Evolutionary conservation across 2,113 vertebrate genomes (phyloP), one percentile per base, ranked within the genome.

Genomic region (Tamias sibiricus): DNA sequence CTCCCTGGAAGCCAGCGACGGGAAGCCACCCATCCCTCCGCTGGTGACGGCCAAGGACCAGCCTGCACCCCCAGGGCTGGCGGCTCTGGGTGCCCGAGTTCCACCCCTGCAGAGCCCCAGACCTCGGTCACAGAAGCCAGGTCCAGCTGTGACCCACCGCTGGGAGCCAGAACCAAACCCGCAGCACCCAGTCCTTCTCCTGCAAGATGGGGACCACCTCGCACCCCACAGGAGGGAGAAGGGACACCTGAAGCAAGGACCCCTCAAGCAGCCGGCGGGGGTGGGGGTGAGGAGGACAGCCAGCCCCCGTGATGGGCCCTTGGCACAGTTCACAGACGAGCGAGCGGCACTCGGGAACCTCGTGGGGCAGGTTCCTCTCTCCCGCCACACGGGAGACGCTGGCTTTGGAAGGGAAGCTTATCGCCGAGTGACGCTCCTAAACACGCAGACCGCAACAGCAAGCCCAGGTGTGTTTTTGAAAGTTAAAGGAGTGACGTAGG

Each of bases 231-330:
- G 24, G 26, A 24, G 30, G 1, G 28, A 0, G 0, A 59, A 11
- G 5, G 30, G 17, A 12, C 2, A 0, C 42, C 28, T 35, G 3
- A 71, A n/a, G 19, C 3, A 1, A 42, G 0, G 4, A 0, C 4
- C 0, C 0, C 17, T 4, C 26, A 0, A 16, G 22, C 1, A 2
- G 40, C 7, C 10, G 8, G 12, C 1, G 19, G 59, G n/a, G n/a
- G n/a, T n/a, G n/a, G n/a, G n/a, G 59, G 20, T 57, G 59, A 9
- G 2, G 59, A 11, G 59, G 22, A 8, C 24, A 62, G 26, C 59
- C 8, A 11, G 59, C 24, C 8, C 59, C 59, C 59, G 28, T 9
- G 59, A 62, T 24, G 8, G 59, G 24, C 59, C 22, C 59, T 62
- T 9, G 22, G 59, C 59, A 57, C 6, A 24, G 62, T 17, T 8